Evolutionary conservation across 2,888 invertebrate species (phyloP), one percentile per base, ranked within the genome.

Genomic region (Coenonympha arcania): DNA sequence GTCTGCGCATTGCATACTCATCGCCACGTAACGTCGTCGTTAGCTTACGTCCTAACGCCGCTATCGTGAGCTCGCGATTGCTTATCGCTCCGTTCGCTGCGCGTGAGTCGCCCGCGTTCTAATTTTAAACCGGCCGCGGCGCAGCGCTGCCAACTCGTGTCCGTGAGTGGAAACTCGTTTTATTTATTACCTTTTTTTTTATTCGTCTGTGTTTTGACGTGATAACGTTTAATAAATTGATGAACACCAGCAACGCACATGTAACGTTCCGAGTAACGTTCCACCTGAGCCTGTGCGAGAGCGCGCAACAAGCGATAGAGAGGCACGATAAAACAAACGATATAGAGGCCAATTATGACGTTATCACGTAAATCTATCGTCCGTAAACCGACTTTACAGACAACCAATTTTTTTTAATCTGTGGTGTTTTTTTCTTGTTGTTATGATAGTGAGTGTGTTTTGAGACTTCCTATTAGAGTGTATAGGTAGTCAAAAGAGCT

Each of bases 51-150:
- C 51, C 5, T 9, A 9, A 11, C 2, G n/a, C 26, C 6, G 8
- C 48, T 58, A 60, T 58, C 61, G 60, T 56, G 53, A 53, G 59
- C 44, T 56, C 54, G 52, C 58, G 55, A 58, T 48, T 57, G 52
- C 57, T 56, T 58, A 58, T 59, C 59, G 56, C 40, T 13, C 16
- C 34, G 44, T 44, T 42, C 41, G 42, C 28, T 51, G 49, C 53
- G 37, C 54, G 36, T 36, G 56, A 50, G 52, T 49, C 48, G 24
- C 48, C 40, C 31, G n/a, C 46, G 51, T 50, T 50, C 48, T 45
- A 43, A 46, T 42, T 42, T 50, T 48, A 47, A 51, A 48, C 43
- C 28, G 22, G 37, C 36, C 19, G 48, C 51, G 30, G 43, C 40
- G 26, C 30, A 36, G 31, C 13, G 22, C 34, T 31, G 46, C 31